Evolutionary conservation across 1,140 invertebrate genomes (phyloP).

Genomic region (Magallana angulata): DNA sequence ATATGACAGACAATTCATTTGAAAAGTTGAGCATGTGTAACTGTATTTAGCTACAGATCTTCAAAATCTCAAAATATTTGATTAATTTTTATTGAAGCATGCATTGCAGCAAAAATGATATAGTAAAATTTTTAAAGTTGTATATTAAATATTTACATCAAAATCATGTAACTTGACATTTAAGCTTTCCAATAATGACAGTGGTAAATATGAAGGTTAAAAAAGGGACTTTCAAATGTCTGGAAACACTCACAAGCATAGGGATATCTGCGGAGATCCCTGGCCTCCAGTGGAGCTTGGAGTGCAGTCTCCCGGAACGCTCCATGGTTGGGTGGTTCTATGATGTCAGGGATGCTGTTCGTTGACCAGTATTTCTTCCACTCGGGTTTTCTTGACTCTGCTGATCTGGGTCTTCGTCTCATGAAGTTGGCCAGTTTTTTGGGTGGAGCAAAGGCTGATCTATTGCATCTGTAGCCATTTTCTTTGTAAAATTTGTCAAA

Average conservation of each 20-base stretch:
- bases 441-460: neutral
- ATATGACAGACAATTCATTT: no score
- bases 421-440: conserved; percentile 63
- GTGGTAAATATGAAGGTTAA: no score
- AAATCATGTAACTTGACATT: no score
- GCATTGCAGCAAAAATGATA: no score
- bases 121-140: no score
- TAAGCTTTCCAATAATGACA: no score
- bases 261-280: conserved; percentile 63
- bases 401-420: neutral
- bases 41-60: no score
- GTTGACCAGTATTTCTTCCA: conserved; percentile 75
- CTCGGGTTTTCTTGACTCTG: conserved; percentile 45
- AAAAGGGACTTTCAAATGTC: no score
- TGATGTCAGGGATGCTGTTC: conserved; percentile 62
- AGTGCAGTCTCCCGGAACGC: conserved; percentile 74
- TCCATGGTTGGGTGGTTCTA: conserved; percentile 51
- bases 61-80: no score
- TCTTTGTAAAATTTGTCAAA: conserved; percentile 35
- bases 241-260: conserved; percentile 62
- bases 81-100: no score
- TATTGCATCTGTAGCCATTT: conserved; percentile 10
- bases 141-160: no score
- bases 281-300: conserved; percentile 72
- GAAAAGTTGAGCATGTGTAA: no score